phyloP scores from a whole-genome alignment of 2,113 vertebrate genomes.

The Scytalopus superciliaris region DNA sequence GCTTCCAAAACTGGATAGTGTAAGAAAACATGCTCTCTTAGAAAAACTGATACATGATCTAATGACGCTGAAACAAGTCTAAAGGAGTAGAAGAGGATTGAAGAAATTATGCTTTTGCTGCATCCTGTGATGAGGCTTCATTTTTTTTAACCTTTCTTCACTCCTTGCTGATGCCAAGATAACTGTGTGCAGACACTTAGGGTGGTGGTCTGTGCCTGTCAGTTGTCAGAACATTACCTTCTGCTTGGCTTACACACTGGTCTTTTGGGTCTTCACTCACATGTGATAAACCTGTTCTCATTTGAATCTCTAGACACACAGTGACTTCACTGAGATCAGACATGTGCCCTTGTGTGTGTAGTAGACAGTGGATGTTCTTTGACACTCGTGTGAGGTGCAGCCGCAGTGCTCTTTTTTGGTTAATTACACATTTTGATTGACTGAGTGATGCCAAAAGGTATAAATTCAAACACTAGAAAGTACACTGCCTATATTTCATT shows the following conservation, averaged over 20 bases:
- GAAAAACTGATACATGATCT: neutral
- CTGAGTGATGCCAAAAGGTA: neutral
- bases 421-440: neutral
- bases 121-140: neutral
- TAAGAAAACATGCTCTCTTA: neutral
- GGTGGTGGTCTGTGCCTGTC: neutral
- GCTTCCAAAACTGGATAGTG: neutral
- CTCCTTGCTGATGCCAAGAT: neutral
- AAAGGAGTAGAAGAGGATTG: neutral
- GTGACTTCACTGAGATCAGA: neutral
- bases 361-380: neutral
- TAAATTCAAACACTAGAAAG: neutral
- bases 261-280: neutral
- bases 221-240: neutral
- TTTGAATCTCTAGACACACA: neutral
- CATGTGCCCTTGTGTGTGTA: neutral
- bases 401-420: neutral
- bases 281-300: neutral
- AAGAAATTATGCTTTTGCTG: neutral
- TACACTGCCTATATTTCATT: neutral
- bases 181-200: neutral
- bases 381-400: neutral
- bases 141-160: neutral
- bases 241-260: neutral
- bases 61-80: neutral